These are phyloP conservation scores for Limanda limanda DNA, from an alignment of 2,113 vertebrate genomes.

Conservation along the genomic window DNA sequence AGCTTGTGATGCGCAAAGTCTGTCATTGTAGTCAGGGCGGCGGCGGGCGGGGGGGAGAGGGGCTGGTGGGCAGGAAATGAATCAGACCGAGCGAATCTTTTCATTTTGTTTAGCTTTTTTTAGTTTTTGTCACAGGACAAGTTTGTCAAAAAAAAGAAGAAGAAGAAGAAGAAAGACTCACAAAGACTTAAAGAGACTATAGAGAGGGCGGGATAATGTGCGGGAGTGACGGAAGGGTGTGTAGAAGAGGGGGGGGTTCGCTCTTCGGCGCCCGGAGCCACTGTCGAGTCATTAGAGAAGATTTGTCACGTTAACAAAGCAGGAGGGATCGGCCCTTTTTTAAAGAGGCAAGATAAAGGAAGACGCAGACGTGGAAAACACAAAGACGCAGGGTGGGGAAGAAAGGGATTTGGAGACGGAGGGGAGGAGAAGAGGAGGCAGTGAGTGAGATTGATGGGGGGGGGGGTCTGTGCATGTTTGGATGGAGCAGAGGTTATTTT, in stretches of 20 bases:
- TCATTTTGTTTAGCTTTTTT: constrained; percentile 54
- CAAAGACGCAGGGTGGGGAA: constrained; percentile 41
- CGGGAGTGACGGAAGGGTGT: constrained; percentile 67
- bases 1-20: constrained; percentile 70
- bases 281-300: constrained; percentile 78
- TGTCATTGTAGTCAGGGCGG: constrained; percentile 54
- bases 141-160: constrained; percentile 63
- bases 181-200: constrained; percentile 59
- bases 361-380: constrained; percentile 63
- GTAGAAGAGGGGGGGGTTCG: constrained; percentile 44
- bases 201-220: constrained; percentile 67
- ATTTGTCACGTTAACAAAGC: constrained; percentile 84
- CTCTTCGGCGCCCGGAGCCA: constrained; percentile 59
- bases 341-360: constrained; percentile 55
- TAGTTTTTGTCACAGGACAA: constrained; percentile 43
- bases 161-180: not conserved
- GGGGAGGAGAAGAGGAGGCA: constrained; percentile 49
- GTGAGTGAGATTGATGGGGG: constrained; percentile 32
- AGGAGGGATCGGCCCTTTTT: constrained; percentile 52
- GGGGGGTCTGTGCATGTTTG: not conserved
- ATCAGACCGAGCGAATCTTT: constrained; percentile 55
- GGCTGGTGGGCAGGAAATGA: constrained; percentile 27
- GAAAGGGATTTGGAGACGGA: constrained; percentile 29
- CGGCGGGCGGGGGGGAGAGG: not conserved
- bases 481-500: too few relatives aligned